Evolutionary conservation across 2,888 invertebrate species (phyloP), one percentile per base, ranked within the genome.

Genomic region (Petrolisthes cinctipes): DNA sequence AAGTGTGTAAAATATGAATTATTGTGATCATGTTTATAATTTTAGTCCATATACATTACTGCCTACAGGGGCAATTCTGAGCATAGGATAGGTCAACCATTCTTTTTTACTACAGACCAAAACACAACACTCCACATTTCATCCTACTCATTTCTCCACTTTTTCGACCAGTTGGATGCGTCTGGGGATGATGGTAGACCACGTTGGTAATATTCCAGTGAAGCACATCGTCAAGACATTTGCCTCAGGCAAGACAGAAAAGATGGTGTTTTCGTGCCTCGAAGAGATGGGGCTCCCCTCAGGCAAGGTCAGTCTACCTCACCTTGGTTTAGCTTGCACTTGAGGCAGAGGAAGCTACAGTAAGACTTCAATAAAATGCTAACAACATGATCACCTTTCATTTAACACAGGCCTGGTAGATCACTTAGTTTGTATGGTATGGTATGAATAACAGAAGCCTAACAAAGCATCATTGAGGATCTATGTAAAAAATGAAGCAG

Each of bases 181-280:
- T 90, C 95, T 99, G 83, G 96, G 97, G 90, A 97, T 99, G 94
- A 95, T 97, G 92, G 97, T 97, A 86, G 99, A 99, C 93, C 96
- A 97, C 68, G 96, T 96, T 92, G 97, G 98, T 71, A 98, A 98
- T 94, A 98, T 99, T 87, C 99, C 99, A 3, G 98, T 99, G 4
- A 97, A 98, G 94, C 97, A 98, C 82, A 96, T 99, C 66, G 98
- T 98, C 86, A 95, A 97, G 92, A 99, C 99, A 88, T 99, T 99
- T 94, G 99, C 99, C 4, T 99, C 99, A n/a, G 99, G 99, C 66
- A 98, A 98, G 94, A 98, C 99, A 5, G 99, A 99, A 93, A 99
- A 98, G 93, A 94, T 99, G 93, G 98, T 99, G 66, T 99, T 99
- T 94, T 98, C 99, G 93, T 98, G 97, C 93, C 94, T 99, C 91